Conservation (phyloP, 2,113 vertebrate genomes). For the Tupaia chinensis region DNA sequence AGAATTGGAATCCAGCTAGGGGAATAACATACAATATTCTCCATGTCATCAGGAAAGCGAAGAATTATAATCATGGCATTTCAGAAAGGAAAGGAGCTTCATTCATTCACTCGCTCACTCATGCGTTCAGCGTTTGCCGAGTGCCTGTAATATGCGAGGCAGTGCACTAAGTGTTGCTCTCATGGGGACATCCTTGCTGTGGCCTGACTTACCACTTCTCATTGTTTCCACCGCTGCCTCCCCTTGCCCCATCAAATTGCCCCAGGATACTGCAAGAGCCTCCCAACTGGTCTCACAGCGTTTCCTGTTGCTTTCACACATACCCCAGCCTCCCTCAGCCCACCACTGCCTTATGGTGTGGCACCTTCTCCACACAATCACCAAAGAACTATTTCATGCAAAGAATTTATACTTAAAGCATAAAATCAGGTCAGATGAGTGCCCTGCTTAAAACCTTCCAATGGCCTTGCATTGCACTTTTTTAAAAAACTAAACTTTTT, state of each 20-base stretch:
- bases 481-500: background rate
- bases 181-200: background rate
- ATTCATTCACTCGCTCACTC: background rate
- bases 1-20: slow-evolving; percentile 10
- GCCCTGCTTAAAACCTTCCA: background rate
- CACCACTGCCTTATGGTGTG: background rate
- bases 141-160: background rate
- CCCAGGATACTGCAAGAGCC: background rate
- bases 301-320: background rate
- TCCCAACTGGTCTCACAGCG: background rate
- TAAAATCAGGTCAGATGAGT: background rate
- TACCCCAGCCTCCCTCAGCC: background rate
- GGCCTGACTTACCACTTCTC: background rate
- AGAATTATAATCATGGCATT: background rate
- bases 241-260: background rate
- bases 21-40: background rate
- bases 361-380: background rate
- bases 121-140: background rate
- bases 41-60: background rate
- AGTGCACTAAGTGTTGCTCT: background rate
- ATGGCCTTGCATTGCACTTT: background rate
- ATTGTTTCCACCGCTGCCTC: background rate
- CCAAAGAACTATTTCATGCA: slow-evolving; percentile 12
- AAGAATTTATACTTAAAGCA: slow-evolving; percentile 20
- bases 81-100: background rate